A percentile compares a stretch with the other conserved stretches of the same genome.
These are phyloP conservation scores for Panurus biarmicus DNA, from an alignment of 2,113 vertebrate species.

Conservation along the genomic window DNA sequence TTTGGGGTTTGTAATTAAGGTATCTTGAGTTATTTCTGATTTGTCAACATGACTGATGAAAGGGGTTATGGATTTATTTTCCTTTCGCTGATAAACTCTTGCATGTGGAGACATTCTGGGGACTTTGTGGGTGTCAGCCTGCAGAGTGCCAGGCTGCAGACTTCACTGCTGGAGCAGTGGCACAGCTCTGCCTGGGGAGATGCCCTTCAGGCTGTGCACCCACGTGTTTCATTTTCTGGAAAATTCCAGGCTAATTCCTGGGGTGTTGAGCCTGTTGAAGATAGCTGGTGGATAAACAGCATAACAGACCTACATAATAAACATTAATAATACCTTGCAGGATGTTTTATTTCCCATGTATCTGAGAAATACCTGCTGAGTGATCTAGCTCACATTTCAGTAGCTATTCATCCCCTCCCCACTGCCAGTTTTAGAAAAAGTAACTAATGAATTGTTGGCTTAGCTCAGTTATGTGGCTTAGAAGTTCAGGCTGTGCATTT, in stretches of 20 bases:
- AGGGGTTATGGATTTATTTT: neutral
- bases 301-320: neutral
- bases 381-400: neutral
- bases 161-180: neutral
- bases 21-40: neutral
- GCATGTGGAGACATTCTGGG: neutral
- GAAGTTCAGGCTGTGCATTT: neutral
- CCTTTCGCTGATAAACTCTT: neutral
- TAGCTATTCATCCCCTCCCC: neutral
- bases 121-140: neutral
- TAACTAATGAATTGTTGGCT: neutral
- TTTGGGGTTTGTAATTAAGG: slow-evolving; percentile 13
- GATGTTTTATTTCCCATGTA: neutral
- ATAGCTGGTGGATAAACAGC: neutral
- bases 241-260: neutral
- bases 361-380: neutral
- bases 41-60: slow-evolving; percentile 19
- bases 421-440: neutral
- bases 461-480: neutral
- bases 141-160: neutral
- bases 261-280: neutral
- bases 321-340: neutral
- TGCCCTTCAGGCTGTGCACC: neutral
- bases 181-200: neutral
- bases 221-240: neutral